Evolutionary conservation across 2,113 vertebrate genomes (phyloP).

Genomic region (Sphyrna mokarran): DNA sequence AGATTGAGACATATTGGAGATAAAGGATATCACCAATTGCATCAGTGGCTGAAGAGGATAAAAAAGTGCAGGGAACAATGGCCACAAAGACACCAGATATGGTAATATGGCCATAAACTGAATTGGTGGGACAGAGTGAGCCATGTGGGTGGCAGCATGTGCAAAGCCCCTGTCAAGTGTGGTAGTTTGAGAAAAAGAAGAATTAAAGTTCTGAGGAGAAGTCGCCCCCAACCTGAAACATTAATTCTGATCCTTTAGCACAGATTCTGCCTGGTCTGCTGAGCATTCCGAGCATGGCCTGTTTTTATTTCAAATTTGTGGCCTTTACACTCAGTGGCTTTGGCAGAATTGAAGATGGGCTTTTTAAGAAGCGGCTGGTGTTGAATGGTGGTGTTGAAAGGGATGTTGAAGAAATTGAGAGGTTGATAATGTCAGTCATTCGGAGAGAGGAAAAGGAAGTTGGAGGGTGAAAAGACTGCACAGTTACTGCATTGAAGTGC

Average conservation of each 20-base stretch:
- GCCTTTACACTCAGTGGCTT: no score
- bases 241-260: neutral
- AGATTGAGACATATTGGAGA: neutral
- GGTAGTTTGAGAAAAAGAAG: neutral
- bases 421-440: neutral
- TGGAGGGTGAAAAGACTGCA: neutral
- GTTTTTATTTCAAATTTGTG: no score
- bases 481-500: neutral
- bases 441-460: neutral
- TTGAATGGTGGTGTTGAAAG: neutral
- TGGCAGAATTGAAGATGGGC: neutral
- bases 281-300: neutral
- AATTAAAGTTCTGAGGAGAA: neutral
- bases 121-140: neutral
- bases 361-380: neutral
- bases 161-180: neutral
- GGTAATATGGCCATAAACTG: neutral
- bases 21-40: neutral
- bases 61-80: neutral
- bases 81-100: neutral
- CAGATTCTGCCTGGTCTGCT: neutral
- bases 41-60: neutral
- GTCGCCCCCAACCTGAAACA: neutral
- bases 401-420: neutral
- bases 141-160: neutral